These are phyloP conservation scores for Temnopleurus reevesii DNA, from an alignment of 53 echinoderm and acorn worm species.

Conservation along the genomic window DNA sequence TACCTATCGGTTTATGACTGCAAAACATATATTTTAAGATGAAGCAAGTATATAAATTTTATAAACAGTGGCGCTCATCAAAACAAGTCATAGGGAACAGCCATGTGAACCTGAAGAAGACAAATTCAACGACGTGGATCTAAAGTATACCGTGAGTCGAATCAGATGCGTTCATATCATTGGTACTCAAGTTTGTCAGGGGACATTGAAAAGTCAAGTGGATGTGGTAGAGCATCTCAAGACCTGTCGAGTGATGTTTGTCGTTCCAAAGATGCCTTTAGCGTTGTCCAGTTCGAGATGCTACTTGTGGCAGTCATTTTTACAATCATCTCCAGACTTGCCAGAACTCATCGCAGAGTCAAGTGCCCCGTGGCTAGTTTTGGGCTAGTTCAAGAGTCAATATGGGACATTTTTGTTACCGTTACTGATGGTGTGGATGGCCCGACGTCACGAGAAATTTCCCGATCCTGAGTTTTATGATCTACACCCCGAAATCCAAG, in stretches of 20 bases:
- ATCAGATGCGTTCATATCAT: neutral
- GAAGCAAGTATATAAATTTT: too few species aligned
- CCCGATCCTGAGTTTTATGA: neutral
- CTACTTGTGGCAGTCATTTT: neutral
- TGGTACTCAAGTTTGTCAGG: neutral
- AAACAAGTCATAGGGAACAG: too few species aligned
- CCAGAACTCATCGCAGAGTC: too few species aligned
- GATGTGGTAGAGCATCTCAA: neutral
- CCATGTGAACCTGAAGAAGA: too few species aligned
- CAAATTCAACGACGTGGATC: too few species aligned
- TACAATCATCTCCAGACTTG: neutral
- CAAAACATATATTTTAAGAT: too few species aligned
- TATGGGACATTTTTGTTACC: neutral
- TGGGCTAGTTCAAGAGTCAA: neutral
- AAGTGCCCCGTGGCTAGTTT: neutral
- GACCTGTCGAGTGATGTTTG: slow-evolving; percentile 6
- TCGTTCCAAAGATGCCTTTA: neutral
- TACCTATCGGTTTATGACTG: too few species aligned
- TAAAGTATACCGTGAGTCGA: too few species aligned
- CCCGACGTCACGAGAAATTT: neutral
- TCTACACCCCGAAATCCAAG: too few species aligned
- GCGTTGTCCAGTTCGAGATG: neutral
- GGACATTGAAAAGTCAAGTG: slow-evolving; percentile 31
- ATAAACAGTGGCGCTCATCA: too few species aligned
- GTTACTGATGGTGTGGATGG: neutral